phyloP scores from a whole-genome alignment of 2,888 invertebrate genomes.

The Drosophila nigritarsus region DNA sequence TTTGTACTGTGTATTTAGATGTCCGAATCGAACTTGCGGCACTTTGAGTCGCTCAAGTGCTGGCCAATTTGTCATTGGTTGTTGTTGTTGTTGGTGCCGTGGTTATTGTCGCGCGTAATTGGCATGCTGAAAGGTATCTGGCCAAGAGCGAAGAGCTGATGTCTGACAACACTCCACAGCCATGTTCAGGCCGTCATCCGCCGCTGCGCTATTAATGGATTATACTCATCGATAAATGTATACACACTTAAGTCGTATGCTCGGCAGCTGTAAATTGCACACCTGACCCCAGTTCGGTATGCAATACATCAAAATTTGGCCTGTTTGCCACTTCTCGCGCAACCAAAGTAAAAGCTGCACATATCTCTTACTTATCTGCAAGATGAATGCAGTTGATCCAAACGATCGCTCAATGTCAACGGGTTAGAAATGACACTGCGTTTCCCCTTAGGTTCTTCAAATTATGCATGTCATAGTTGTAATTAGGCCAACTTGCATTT shows the following conservation, averaged over 20 bases:
- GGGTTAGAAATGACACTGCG: neutral
- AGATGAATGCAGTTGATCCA: constrained; percentile 37
- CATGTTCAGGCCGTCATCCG: constrained; percentile 36
- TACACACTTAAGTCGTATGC: constrained; percentile 19
- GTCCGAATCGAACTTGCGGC: constrained; percentile 49
- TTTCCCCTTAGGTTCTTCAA: neutral
- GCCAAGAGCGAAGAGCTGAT: constrained; percentile 42
- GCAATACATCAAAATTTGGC: constrained; percentile 60
- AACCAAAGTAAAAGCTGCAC: constrained; percentile 30
- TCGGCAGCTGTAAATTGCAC: constrained; percentile 39
- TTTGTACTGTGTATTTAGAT: constrained; percentile 19
- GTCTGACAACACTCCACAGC: constrained; percentile 41
- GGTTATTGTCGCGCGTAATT: constrained; percentile 52
- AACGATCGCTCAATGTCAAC: constrained; percentile 43
- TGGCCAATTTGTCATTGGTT: constrained; percentile 44
- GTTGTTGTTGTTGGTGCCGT: constrained; percentile 32
- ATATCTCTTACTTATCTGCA: constrained; percentile 1
- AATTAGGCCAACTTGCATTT: constrained; percentile 3
- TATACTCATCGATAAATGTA: constrained; percentile 30
- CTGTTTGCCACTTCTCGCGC: constrained; percentile 9
- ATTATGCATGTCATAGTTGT: neutral
- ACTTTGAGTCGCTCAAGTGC: constrained; percentile 37
- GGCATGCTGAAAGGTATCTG: constrained; percentile 63
- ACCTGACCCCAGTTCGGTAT: constrained; percentile 46
- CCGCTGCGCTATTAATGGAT: constrained; percentile 61